A percentile compares a stretch with the other conserved stretches of the same genome.
Conservation (phyloP, 1,140 invertebrate genomes). For the Plodia interpunctella region DNA sequence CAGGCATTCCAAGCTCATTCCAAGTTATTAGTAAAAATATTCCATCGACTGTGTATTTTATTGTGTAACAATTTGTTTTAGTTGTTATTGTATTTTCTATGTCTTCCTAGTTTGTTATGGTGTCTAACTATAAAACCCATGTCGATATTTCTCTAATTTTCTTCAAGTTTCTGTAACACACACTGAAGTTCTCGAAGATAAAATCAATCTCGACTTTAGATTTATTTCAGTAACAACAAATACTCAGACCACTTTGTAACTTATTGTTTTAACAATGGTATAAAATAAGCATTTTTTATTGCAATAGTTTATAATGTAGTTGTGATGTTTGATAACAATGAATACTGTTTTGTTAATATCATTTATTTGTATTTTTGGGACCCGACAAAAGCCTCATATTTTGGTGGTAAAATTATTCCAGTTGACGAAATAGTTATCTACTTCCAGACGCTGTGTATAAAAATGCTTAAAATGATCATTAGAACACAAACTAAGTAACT, state of each 20-base stretch:
- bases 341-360: conserved; percentile 10
- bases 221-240: conserved; percentile 11
- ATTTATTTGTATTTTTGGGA: conserved; percentile 3
- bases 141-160: not conserved
- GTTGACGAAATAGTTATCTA: not conserved
- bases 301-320: conserved; percentile 2
- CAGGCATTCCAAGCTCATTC: not conserved
- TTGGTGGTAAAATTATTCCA: not conserved
- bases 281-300: conserved; percentile 3
- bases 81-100: no score
- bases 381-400: conserved; percentile 5
- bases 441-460: not conserved
- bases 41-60: no score
- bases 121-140: not conserved
- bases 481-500: conserved; percentile 3
- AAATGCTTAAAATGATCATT: not conserved
- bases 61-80: no score
- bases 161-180: not conserved
- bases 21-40: not conserved
- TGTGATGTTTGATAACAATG: conserved; percentile 2
- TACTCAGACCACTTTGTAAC: conserved; percentile 10
- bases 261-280: conserved; percentile 9
- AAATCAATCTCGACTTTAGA: conserved; percentile 2
- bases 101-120: not conserved
- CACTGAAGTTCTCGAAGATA: conserved; percentile 1